A percentile compares a stretch with the other conserved stretches of the same genome.
These are phyloP conservation scores for Sebastes taczanowskii DNA, from an alignment of 2,797 vertebrate genomes.

Conservation along the genomic window DNA sequence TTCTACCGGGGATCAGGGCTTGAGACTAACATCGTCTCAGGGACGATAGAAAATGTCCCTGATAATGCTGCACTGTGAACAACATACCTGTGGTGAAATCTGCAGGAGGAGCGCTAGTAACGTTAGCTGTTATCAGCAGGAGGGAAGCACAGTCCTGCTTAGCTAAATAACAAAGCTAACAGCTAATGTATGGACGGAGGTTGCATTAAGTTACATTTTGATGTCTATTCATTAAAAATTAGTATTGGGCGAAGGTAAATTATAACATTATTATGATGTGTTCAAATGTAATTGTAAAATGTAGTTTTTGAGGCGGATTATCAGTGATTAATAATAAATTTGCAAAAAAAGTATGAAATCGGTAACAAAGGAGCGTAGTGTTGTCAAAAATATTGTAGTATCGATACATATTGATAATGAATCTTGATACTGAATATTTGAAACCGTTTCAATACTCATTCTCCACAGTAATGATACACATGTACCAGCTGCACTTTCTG, in stretches of 20 bases:
- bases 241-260: neutral
- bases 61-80: neutral
- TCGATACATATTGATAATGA: accelerated
- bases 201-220: neutral
- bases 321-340: neutral
- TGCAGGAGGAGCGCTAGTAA: too few relatives aligned
- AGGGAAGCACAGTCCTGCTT: neutral
- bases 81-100: neutral
- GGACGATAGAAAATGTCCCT: neutral
- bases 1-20: neutral
- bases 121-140: neutral
- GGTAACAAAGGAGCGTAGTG: too few relatives aligned
- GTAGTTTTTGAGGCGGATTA: neutral
- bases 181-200: neutral
- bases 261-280: neutral
- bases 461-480: too few relatives aligned
- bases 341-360: neutral
- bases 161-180: neutral
- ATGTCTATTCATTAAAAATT: neutral
- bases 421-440: too few relatives aligned
- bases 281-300: neutral
- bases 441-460: too few relatives aligned
- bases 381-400: too few relatives aligned
- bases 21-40: neutral
- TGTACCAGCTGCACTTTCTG: too few relatives aligned